Percentiles rank a stretch among this genome's conserved stretches.
These are phyloP conservation scores for Drosophila oshimai DNA, from an alignment of 1,140 invertebrate species.

Conservation along the genomic window DNA sequence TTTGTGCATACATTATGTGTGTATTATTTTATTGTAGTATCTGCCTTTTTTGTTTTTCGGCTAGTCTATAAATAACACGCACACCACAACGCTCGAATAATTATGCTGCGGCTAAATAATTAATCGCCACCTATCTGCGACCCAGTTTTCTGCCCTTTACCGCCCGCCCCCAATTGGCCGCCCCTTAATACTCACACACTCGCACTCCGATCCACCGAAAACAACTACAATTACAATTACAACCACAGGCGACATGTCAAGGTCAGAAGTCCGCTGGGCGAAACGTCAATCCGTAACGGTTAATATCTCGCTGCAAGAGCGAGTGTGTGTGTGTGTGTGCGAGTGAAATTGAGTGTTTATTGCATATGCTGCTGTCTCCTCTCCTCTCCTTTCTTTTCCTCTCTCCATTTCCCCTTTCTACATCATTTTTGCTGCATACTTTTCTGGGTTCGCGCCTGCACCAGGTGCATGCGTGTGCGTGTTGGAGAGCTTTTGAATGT, in stretches of 20 bases:
- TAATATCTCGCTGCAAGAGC: conserved; percentile 31
- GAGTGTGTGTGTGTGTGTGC: background rate
- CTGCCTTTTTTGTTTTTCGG: conserved; percentile 8
- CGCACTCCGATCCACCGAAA: conserved; percentile 9
- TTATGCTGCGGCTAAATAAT: conserved; percentile 45
- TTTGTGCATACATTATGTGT: conserved; percentile 20
- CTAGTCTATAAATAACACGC: conserved; percentile 40
- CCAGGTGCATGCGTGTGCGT: background rate
- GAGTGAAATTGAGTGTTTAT: conserved; percentile 38
- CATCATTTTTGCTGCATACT: conserved; percentile 41
- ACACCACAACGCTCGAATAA: conserved; percentile 25
- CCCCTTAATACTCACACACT: background rate
- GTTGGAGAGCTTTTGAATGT: background rate
- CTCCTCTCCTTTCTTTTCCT: no score
- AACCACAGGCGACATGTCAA: conserved; percentile 49
- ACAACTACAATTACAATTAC: conserved; percentile 6
- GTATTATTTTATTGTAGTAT: conserved; percentile 38
- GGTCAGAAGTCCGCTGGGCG: conserved; percentile 42
- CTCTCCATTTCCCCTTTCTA: no score
- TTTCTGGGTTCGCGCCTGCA: conserved; percentile 46
- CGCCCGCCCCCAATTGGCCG: conserved; percentile 3
- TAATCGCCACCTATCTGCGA: conserved; percentile 34
- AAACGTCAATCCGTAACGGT: conserved; percentile 41
- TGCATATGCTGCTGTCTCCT: conserved; percentile 26
- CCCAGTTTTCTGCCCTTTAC: conserved; percentile 12